Evolutionary conservation across 2,888 invertebrate genomes (phyloP), one percentile per base, ranked within the genome.

Genomic region (Caenorhabditis doughertyi): DNA sequence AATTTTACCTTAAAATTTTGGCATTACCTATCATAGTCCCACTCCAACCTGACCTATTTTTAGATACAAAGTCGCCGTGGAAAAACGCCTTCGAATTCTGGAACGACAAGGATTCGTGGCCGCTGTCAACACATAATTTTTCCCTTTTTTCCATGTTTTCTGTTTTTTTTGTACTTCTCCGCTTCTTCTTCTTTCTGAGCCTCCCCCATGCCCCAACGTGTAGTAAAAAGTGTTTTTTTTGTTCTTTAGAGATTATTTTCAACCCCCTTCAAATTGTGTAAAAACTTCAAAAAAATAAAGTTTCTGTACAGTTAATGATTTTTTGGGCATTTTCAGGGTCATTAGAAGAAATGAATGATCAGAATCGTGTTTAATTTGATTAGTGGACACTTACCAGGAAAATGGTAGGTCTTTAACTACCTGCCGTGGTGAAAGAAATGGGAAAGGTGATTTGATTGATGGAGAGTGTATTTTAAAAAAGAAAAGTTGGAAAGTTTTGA

Each of bases 21-120:
- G 44, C 25, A 42, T n/a, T 32, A 58, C 29, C 23, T 25, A 16
- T 53, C 51, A 23, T 9, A 18, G 2, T 18, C n/a, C n/a, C n/a
- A n/a, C n/a, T n/a, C n/a, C n/a, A n/a, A n/a, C n/a, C n/a, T n/a
- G n/a, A n/a, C 56, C 32, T 7, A 23, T 49, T 79, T 72, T 21
- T 64, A 79, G 94, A 97, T 97, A 98, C 93, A 97, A 97, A 93
- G 96, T 97, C 92, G 97, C 97, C 68, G 98, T 98, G 70, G 98
- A 98, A 93, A 96, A 96, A 93, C 95, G 98, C 86, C 94, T 98
- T 74, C 95, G 94, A 89, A 95, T 96, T 88, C 94, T 96, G 80
- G 95, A 96, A 81, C 87, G 87, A 64, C 91, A 92, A 71, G 92
- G 92, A 47, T 90, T 85, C 72, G 91, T 92, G 42, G 88, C 89